Conservation (phyloP, 2,797 vertebrate genomes). For the Galago senegalensis region DNA sequence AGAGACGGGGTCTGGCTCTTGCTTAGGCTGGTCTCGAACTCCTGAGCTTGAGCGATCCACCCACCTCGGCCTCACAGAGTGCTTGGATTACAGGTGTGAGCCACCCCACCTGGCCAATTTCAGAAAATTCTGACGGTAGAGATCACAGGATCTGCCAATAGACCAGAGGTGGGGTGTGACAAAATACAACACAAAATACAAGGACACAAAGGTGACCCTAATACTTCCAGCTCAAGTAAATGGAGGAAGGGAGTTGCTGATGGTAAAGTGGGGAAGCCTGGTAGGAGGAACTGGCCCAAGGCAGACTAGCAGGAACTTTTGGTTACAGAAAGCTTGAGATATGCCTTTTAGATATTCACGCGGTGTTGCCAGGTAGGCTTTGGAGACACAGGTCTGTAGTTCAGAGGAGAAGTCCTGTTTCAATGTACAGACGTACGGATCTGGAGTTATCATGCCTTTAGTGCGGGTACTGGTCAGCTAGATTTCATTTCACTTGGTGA, state of each 20-base stretch:
- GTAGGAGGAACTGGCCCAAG: not conserved
- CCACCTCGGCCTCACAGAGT: no score
- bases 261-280: not conserved
- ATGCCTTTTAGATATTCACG: not conserved
- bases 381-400: not conserved
- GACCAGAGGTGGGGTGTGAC: not conserved
- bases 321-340: not conserved
- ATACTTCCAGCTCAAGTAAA: not conserved
- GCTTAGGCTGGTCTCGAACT: no score
- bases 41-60: no score
- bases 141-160: not conserved
- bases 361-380: not conserved
- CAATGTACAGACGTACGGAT: no score
- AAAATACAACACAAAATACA: conserved; percentile 53
- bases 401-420: not conserved
- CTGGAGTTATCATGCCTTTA: not conserved
- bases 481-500: conserved; percentile 45
- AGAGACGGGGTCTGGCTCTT: no score
- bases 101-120: not conserved
- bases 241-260: not conserved
- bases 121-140: conserved; percentile 35
- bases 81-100: no score
- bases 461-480: not conserved
- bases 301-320: not conserved
- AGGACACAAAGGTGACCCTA: not conserved